phyloP scores from a whole-genome alignment of 2,888 invertebrate species.

The Tenthredo distinguenda region DNA sequence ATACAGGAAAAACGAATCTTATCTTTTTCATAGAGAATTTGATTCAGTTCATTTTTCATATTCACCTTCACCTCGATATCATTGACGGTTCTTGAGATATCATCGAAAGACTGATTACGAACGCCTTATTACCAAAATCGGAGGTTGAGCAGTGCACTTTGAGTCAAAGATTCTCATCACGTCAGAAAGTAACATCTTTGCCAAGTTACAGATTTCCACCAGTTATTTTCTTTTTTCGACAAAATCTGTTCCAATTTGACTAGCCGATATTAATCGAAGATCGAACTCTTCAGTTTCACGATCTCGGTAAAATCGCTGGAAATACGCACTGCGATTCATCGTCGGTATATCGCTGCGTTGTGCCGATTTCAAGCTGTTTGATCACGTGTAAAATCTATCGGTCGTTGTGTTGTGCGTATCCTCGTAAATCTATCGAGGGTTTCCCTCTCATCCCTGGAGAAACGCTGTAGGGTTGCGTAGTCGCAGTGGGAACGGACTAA shows the following conservation, averaged over 20 bases:
- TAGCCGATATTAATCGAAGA: too few relatives aligned
- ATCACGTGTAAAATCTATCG: slow-evolving; percentile 30
- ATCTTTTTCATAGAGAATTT: neutral
- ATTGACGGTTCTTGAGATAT: neutral
- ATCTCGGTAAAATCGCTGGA: too few relatives aligned
- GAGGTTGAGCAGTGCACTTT: neutral
- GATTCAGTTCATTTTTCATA: neutral
- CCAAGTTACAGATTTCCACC: too few relatives aligned
- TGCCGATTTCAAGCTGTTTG: neutral
- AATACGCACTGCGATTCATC: neutral
- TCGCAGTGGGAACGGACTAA: slow-evolving; percentile 2
- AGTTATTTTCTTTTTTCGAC: too few relatives aligned
- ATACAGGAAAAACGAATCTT: neutral
- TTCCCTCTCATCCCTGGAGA: slow-evolving; percentile 1
- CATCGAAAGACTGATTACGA: neutral
- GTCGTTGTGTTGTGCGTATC: neutral
- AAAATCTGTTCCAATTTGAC: too few relatives aligned
- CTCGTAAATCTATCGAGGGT: slow-evolving; percentile 19
- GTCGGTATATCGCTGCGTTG: neutral
- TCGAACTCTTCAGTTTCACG: too few relatives aligned
- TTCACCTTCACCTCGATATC: neutral
- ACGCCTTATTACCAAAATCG: neutral
- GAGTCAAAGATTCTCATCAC: too few relatives aligned
- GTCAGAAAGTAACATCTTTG: too few relatives aligned
- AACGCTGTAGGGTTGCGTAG: neutral